Base-by-base conservation (phyloP, 2,797 vertebrate genomes). In the Cuniculus paca region DNA sequence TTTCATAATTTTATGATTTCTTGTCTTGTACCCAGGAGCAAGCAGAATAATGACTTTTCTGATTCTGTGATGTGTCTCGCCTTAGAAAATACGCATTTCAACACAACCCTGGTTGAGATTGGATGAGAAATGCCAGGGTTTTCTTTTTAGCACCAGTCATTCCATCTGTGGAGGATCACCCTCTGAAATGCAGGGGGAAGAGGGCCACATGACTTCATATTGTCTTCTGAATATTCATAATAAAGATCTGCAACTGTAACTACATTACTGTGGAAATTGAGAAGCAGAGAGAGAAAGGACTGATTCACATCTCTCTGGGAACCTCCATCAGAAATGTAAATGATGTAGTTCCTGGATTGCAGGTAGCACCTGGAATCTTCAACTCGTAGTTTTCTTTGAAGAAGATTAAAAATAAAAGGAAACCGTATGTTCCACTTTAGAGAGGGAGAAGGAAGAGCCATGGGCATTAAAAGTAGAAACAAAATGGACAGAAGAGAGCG, bases 361-460 rank as follows among this genome's bases (percentile, higher is more conserved):
- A 70, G 60, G 39, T 88, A 26, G n/a, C 20, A 39, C 83, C 31
- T 65, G 48, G 68, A 77, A 77, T 65, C 58, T 48, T 63, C 48
- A 2, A 28, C 72, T 36, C 68, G 56, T 3, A n/a, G 34, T 87
- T 96, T 72, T 54, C 77, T 86, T 87, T 60, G 42, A 65, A 22
- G 26, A 80, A 92, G 52, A 74, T 70, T 96, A 91, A 82, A 95
- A 91, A 74, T 63, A 87, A 93, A 61, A 86, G 84, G n/a, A 87
- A 95, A 61, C 6, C 42, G 36, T 12, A 26, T 26, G 12, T 72
- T 65, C 39, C 26, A 61, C n/a, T 80, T 85, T 19, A 39, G 54
- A 42, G 16, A 54, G 61, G 16, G 36, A 82, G 45, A 28, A 31
- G 26, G 6, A 94, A 65, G 61, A 54, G 6, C n/a, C 0, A 0